Percentiles rank a stretch among this genome's conserved stretches.
Evolutionary conservation across 2,797 vertebrate species (phyloP).

Genomic region (Eulemur coronatus): DNA sequence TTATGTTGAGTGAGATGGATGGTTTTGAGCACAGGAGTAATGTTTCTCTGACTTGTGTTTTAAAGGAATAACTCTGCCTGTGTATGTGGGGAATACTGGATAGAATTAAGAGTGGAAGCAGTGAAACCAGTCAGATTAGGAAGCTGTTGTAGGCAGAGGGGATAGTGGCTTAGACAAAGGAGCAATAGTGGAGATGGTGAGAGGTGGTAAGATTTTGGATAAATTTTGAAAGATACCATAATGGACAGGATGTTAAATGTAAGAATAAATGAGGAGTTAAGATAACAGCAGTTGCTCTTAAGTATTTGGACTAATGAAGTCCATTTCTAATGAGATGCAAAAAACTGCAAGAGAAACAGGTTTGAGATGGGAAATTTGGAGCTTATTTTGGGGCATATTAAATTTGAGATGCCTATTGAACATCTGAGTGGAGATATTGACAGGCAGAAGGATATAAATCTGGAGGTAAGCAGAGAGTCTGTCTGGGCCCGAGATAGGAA

Average conservation of each 20-base stretch:
- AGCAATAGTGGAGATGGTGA: neutral
- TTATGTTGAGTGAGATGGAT: neutral
- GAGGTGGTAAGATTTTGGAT: neutral
- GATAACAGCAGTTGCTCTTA: neutral
- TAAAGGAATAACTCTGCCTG: neutral
- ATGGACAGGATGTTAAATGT: neutral
- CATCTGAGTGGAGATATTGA: neutral
- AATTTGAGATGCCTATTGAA: neutral
- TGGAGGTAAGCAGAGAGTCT: neutral
- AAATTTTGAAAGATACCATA: neutral
- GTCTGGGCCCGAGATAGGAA: neutral
- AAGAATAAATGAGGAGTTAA: neutral
- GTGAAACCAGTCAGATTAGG: neutral
- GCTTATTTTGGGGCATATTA: neutral
- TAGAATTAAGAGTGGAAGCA: neutral
- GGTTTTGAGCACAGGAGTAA: neutral
- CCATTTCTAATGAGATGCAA: neutral
- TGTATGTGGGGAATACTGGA: neutral
- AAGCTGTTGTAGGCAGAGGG: neutral
- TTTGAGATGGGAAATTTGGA: neutral
- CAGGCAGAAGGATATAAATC: neutral
- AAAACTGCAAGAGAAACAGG: neutral
- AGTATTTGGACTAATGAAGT: neutral
- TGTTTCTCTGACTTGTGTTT: neutral
- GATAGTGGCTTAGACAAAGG: neutral